Evolutionary conservation across 1,140 invertebrate species (phyloP).

Genomic region (Achatina immaculata): DNA sequence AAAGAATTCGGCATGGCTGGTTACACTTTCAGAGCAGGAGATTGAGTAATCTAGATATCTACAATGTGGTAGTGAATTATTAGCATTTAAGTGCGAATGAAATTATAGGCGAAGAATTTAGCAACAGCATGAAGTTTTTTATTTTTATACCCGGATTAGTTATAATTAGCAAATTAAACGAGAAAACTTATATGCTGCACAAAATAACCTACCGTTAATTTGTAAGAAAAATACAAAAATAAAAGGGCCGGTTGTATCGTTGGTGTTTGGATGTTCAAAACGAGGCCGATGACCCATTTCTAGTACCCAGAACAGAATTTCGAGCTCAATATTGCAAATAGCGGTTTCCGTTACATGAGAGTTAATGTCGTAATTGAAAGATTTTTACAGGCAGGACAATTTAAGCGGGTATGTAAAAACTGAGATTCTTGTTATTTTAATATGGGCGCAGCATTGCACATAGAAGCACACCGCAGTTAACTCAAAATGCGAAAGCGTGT

Average conservation of each 20-base stretch:
- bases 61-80: too few relatives aligned
- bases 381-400: neutral
- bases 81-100: too few relatives aligned
- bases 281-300: conserved; percentile 40
- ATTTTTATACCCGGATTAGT: too few relatives aligned
- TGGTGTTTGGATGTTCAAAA: conserved; percentile 26
- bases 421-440: neutral
- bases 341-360: neutral
- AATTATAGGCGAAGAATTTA: too few relatives aligned
- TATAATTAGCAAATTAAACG: neutral
- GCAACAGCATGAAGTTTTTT: too few relatives aligned
- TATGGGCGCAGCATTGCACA: neutral
- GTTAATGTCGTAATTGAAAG: neutral
- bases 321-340: too few relatives aligned
- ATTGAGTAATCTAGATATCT: too few relatives aligned
- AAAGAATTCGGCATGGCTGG: too few relatives aligned
- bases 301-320: too few relatives aligned
- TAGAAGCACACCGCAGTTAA: neutral
- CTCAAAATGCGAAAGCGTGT: too few relatives aligned
- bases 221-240: conserved; percentile 2
- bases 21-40: too few relatives aligned
- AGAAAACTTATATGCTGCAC: neutral
- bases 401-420: neutral
- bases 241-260: conserved; percentile 43
- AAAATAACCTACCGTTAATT: neutral